phyloP scores from a whole-genome alignment of 30 jellyfish, hydroid and myxozoan genomes.

The Clytia hemisphaerica region DNA sequence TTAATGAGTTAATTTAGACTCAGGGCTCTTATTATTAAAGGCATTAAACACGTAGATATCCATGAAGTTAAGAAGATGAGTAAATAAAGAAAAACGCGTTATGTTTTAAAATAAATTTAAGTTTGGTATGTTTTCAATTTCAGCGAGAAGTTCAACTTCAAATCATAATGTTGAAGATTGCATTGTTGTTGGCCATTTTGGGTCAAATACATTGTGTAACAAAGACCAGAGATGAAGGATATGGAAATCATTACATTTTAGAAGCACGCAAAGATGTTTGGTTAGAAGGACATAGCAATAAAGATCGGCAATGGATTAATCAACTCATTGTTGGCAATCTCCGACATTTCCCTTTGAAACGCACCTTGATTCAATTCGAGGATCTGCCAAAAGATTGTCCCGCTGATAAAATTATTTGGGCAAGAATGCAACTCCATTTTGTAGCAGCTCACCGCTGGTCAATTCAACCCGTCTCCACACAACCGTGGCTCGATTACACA shows the following conservation, averaged over 20 bases:
- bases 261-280: slow-evolving; percentile 4
- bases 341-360: slow-evolving; percentile 14
- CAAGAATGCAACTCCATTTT: not conserved
- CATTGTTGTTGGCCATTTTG: no score
- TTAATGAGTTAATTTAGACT: no score
- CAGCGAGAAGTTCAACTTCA: no score
- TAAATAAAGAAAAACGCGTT: no score
- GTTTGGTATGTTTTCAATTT: no score
- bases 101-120: no score
- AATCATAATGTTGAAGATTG: no score
- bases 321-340: slow-evolving; percentile 8
- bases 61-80: no score
- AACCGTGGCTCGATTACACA: not conserved
- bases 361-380: not conserved
- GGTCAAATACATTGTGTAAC: no score
- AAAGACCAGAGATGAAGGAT: not conserved
- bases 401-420: not conserved
- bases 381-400: not conserved
- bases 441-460: not conserved
- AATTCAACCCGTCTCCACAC: not conserved
- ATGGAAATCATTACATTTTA: slow-evolving; percentile 6
- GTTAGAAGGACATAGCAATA: not conserved
- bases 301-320: not conserved
- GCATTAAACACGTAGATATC: no score
- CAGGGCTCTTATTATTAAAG: no score